Base-by-base conservation (phyloP, 1,140 invertebrate species). In the Drosophila sp. region DNA sequence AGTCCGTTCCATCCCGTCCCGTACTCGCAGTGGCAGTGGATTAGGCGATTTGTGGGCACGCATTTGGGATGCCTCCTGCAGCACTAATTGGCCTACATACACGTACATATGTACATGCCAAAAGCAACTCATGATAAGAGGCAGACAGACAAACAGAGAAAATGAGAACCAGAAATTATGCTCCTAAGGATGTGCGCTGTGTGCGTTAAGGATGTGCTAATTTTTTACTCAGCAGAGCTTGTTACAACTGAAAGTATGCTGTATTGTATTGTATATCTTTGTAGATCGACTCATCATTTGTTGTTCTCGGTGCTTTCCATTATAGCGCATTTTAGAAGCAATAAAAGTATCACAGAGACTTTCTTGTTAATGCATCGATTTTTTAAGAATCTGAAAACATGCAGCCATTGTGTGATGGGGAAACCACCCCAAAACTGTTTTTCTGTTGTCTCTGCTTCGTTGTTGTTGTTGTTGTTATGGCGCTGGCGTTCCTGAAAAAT, bases 1-100 rank as follows among this genome's bases (percentile, higher is more conserved):
- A 21, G 38, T 21, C 32, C n/a, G 21, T 36, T 34, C n/a, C 34
- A 32, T 9, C 40, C 41, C 25, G 46, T 21, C 18, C 25, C 27
- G 29, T 48, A 18, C 25, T 11, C 6, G 7, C 80, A 67, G 76
- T 77, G 81, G 78, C 70, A 87, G 41, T 32, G 82, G 78, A 82
- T 87, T 86, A 78, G 63, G 36, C 82, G 63, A 71, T 76, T 87
- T 87, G 81, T 86, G 81, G 81, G 81, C 82, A 81, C 46, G 75
- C 63, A 82, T 86, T 81, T 41, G 78, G 67, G 76, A 81, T 86
- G 82, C 82, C 82, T 78, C 62, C 83, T 79, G 82, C 82, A 87
- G 78, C 78, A 87, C 82, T 87, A 87, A 87, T 87, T 89, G 82
- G 72, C 43, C 58, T 53, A 46, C 45, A 53, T 9, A 54, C 53